Percentiles rank a stretch among this genome's conserved stretches.
Conservation (phyloP, 2,113 vertebrate species). For the Megaceryle maxima region DNA sequence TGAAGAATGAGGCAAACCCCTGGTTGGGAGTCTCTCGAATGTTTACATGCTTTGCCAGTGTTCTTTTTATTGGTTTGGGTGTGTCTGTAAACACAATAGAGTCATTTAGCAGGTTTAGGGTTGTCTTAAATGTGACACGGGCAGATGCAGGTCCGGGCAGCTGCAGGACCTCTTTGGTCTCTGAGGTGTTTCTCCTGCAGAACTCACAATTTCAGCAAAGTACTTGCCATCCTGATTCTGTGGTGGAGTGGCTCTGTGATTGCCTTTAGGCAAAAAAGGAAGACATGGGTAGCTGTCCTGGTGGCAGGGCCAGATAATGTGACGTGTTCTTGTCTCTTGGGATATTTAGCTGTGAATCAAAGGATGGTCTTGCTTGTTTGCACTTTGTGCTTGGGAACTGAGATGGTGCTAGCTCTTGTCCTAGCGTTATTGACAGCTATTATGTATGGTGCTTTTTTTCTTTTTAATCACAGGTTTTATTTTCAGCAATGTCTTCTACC, state of each 20-base stretch:
- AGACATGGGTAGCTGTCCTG: neutral
- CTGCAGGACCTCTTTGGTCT: neutral
- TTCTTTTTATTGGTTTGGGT: neutral
- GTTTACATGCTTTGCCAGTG: neutral
- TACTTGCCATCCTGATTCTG: conserved; percentile 84
- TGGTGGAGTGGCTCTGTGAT: conserved; percentile 84
- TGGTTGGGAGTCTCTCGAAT: neutral
- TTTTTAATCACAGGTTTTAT: neutral
- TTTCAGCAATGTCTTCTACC: neutral
- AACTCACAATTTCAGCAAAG: conserved; percentile 83
- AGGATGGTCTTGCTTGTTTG: neutral
- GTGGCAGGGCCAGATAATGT: neutral
- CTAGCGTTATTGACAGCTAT: neutral
- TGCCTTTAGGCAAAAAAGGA: conserved; percentile 65
- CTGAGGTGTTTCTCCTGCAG: neutral
- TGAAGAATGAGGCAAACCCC: neutral
- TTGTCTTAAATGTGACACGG: neutral
- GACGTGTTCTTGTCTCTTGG: neutral
- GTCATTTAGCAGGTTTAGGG: neutral
- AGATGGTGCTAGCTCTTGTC: neutral
- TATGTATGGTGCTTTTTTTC: no score
- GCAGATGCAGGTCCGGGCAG: neutral
- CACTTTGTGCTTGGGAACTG: neutral
- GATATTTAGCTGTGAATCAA: neutral
- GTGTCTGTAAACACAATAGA: neutral